A percentile compares a stretch with the other conserved stretches of the same genome.
Evolutionary conservation across 2,797 vertebrate genomes (phyloP).

Genomic region (Rhinichthys osculus): DNA sequence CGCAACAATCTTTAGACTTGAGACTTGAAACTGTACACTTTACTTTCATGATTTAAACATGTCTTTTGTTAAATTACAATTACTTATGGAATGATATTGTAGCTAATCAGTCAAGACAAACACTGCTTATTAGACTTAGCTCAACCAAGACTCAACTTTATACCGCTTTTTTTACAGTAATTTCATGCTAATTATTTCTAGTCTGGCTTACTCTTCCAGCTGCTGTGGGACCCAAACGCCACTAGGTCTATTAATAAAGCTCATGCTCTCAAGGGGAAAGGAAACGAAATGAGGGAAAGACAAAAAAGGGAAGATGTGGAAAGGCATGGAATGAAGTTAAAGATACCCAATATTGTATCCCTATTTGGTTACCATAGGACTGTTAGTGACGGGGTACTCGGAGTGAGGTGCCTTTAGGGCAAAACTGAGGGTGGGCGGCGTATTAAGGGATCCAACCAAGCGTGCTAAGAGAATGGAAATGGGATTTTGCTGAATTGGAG

Average conservation of each 20-base stretch:
- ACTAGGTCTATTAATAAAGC: slow-evolving; percentile 45
- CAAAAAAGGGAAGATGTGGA: slow-evolving; percentile 42
- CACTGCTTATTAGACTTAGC: background rate
- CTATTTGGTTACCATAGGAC: slow-evolving; percentile 2
- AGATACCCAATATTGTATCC: slow-evolving; percentile 13
- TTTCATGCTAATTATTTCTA: background rate
- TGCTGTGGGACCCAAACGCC: slow-evolving; percentile 12
- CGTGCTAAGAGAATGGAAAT: slow-evolving; percentile 57
- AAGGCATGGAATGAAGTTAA: slow-evolving; percentile 18
- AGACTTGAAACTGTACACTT: background rate
- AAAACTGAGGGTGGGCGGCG: slow-evolving; percentile 28
- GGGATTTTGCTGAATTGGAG: slow-evolving; percentile 49
- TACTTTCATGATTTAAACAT: background rate
- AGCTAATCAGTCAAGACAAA: background rate
- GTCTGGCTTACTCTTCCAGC: slow-evolving; percentile 5
- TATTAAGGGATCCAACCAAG: slow-evolving; percentile 55
- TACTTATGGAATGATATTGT: background rate
- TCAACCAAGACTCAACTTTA: background rate
- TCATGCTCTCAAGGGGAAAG: slow-evolving; percentile 22
- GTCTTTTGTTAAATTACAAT: background rate
- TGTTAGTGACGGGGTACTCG: slow-evolving; percentile 21
- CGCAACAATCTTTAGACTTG: too few relatives aligned
- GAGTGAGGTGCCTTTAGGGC: slow-evolving; percentile 8
- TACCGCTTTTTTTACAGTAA: background rate
- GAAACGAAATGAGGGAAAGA: slow-evolving; percentile 31